These are phyloP conservation scores for Hemitrygon akajei DNA, from an alignment of 2,797 vertebrate species.

Conservation along the genomic window DNA sequence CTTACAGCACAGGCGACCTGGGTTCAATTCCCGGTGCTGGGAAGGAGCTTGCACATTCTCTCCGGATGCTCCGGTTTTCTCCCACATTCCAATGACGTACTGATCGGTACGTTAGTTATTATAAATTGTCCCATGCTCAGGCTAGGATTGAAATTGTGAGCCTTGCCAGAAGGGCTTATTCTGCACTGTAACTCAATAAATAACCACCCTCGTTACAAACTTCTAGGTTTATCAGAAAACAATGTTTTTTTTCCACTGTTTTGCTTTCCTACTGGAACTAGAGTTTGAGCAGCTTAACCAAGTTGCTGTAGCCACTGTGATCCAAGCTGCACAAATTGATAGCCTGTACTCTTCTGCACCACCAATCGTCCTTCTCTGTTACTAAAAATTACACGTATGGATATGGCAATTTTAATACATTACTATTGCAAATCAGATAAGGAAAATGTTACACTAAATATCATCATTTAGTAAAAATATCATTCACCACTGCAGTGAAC, in stretches of 20 bases:
- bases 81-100: too few species aligned
- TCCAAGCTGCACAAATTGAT: not conserved
- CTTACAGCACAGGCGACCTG: too few species aligned
- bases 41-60: too few species aligned
- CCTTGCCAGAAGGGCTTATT: too few species aligned
- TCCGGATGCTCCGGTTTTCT: too few species aligned
- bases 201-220: not conserved
- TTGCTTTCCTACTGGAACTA: not conserved
- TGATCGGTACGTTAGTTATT: too few species aligned
- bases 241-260: not conserved
- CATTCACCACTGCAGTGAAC: not conserved
- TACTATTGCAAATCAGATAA: not conserved
- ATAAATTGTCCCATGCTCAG: too few species aligned
- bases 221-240: not conserved
- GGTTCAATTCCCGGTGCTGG: too few species aligned
- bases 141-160: too few species aligned
- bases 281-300: not conserved
- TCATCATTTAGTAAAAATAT: not conserved
- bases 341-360: not conserved
- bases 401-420: too few species aligned
- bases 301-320: not conserved
- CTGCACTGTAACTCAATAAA: too few species aligned
- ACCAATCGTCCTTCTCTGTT: not conserved
- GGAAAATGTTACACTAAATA: not conserved
- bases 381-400: not conserved